Evolutionary conservation across 2,113 vertebrate genomes (phyloP), one percentile per base, ranked within the genome.

Genomic region (Pica pica): DNA sequence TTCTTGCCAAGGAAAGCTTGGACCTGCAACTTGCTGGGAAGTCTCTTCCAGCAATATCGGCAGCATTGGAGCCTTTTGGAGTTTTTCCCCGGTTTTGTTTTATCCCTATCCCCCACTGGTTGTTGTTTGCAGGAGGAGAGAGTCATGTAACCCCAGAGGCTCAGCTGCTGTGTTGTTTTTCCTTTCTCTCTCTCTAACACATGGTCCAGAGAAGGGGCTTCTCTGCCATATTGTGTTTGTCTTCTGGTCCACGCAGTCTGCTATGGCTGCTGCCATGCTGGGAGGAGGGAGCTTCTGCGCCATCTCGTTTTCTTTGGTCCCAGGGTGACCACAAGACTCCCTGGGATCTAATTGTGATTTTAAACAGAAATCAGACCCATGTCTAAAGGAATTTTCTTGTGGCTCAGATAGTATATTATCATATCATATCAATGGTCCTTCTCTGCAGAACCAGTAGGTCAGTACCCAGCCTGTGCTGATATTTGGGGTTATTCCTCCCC

Each of bases 61-160:
- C 14, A 60, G 27, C 39, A 77, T 19, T 0, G 0, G 22, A 27
- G 11, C 6, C 15, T 69, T 69, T 52, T 69, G 63, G 18, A 86
- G 24, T n/a, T 13, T 68, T 77, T 28, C 4, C 18, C 22, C 4
- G 4, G 12, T 39, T 61, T 61, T 86, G 26, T 68, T 68, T 77
- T n/a, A 23, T 28, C 7, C 4, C 18, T n/a, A 19, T 13, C 3
- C 4, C 12, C 9, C 12, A 10, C 0, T 27, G 8, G 6, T 42
- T 50, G 21, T 12, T 33, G 22, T 19, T 69, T 46, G 28, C 19
- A n/a, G 33, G 9, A 68, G 22, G 14, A 37, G 22, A 28, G 39
- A 19, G 5, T 33, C 2, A 1, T 46, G 37, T 44, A 30, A 53
- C 10, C 14, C 12, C 18, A 28, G 12, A 24, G 5, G 23, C 10